Base-by-base conservation (phyloP, 1,140 invertebrate species). In the Drosophila obscura region DNA sequence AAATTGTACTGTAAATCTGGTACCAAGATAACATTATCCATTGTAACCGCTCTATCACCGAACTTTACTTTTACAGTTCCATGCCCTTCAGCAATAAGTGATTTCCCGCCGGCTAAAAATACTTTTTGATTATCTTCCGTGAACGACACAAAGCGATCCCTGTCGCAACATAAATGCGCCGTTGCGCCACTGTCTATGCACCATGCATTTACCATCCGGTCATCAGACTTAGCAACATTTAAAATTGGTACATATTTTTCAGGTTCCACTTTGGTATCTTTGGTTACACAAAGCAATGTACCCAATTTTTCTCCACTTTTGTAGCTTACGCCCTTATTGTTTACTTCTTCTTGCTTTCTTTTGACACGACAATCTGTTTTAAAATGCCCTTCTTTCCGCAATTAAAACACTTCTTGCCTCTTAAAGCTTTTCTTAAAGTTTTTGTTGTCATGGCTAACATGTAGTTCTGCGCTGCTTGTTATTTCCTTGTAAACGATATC, bases 311-410 rank as follows among this genome's bases (percentile, higher is more conserved):
- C 22, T 2, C 22, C 22, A 24, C 22, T 4, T 24, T 24, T 24
- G 22, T 24, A 24, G 3, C 7, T 28, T 1, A 1, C 28, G 28
- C 28, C 6, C 1, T 28, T 28, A 5, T 28, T 28, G 6, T 28
- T 28, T 28, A 1, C 28, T 28, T 7, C 28, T 28, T 28, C 28
- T 7, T 28, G 28, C 28, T 44, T n/a, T 4, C 41, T 44, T 15
- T 44, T 44, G 7, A 6, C 41, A 13, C n/a, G 11, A 7, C 41
- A 44, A n/a, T 44, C 41, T 1, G 11, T 5, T 15, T 44, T 44
- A n/a, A 44, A 44, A 44, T 44, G 41, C 41, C 13, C n/a, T 44
- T 44, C 41, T 44, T 45, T 16, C 43, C 43, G 15, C n/a, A n/a
- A 15, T n/a, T 45, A 16, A 45, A 15, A 7, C 0, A 45, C 2